These are phyloP conservation scores for Halictus ligatus DNA, from an alignment of 2,888 invertebrate genomes.

Conservation along the genomic window DNA sequence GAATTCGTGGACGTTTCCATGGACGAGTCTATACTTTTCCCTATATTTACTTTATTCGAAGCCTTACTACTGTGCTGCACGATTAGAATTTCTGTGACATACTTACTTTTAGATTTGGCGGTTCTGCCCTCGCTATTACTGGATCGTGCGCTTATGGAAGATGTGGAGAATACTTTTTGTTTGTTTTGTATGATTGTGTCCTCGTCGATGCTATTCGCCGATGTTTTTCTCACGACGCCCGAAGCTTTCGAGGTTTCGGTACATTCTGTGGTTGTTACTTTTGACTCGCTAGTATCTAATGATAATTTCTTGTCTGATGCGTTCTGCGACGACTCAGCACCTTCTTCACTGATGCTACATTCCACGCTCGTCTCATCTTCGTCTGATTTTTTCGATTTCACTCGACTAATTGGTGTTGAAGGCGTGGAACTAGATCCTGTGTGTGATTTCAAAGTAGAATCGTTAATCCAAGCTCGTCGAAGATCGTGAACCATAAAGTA, in stretches of 20 bases:
- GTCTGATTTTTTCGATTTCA: slow-evolving; percentile 78
- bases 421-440: slow-evolving; percentile 78
- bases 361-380: slow-evolving; percentile 81
- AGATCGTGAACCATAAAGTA: neutral
- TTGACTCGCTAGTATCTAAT: slow-evolving; percentile 45
- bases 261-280: slow-evolving; percentile 34
- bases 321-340: slow-evolving; percentile 42
- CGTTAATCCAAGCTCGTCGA: neutral
- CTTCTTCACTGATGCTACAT: slow-evolving; percentile 59
- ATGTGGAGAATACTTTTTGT: slow-evolving; percentile 55
- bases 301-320: slow-evolving; percentile 40
- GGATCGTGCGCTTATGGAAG: slow-evolving; percentile 51
- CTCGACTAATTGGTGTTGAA: slow-evolving; percentile 79
- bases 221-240: slow-evolving; percentile 43
- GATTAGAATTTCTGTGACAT: slow-evolving; percentile 59
- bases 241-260: slow-evolving; percentile 39
- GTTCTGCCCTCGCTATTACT: slow-evolving; percentile 49
- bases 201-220: slow-evolving; percentile 53
- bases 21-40: slow-evolving; percentile 49
- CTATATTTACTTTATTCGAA: slow-evolving; percentile 50
- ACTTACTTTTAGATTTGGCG: slow-evolving; percentile 46
- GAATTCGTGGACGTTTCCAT: slow-evolving; percentile 49
- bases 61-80: slow-evolving; percentile 59
- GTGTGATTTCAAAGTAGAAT: slow-evolving; percentile 26
- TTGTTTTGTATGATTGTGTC: slow-evolving; percentile 54